A percentile compares a stretch with the other conserved stretches of the same genome.
phyloP scores from a whole-genome alignment of 2,888 invertebrate species.

The Gonocerus acuteangulatus region DNA sequence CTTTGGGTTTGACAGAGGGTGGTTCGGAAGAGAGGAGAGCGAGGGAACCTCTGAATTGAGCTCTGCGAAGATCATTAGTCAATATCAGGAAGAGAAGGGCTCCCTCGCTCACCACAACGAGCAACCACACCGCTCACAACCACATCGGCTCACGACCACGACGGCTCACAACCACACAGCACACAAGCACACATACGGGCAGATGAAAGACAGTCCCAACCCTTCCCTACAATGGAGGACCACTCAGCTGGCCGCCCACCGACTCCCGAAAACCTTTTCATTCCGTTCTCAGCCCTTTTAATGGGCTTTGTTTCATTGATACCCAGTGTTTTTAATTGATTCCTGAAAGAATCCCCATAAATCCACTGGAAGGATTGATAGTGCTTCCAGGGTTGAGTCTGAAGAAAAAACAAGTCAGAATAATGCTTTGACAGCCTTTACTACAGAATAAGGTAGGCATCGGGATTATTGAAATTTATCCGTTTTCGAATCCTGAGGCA shows the following conservation, averaged over 20 bases:
- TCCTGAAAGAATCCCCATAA: constrained; percentile 5
- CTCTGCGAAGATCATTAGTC: constrained; percentile 15
- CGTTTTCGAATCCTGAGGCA: too few species aligned
- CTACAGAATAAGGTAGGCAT: too few species aligned
- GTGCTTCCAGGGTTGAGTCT: too few species aligned
- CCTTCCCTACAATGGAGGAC: constrained; percentile 16
- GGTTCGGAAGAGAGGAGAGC: constrained; percentile 14
- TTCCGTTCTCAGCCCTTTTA: constrained; percentile 7
- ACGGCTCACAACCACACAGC: neutral
- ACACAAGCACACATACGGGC: neutral
- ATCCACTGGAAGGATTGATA: neutral
- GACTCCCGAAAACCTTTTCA: constrained; percentile 12
- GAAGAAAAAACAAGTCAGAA: too few species aligned
- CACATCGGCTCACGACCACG: neutral
- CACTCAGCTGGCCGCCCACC: constrained; percentile 3
- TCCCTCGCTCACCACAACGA: neutral
- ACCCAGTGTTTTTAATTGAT: constrained; percentile 11
- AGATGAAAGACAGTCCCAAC: constrained; percentile 19
- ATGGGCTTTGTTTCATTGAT: constrained; percentile 9
- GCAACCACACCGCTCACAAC: neutral
- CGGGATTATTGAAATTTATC: too few species aligned
- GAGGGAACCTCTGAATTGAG: constrained; percentile 12
- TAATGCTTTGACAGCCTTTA: too few species aligned
- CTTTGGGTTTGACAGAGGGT: constrained; percentile 30
- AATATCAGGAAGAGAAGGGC: constrained; percentile 16